These are phyloP conservation scores for Oenanthe oenanthe DNA, from an alignment of 2,113 vertebrate genomes.

Conservation along the genomic window DNA sequence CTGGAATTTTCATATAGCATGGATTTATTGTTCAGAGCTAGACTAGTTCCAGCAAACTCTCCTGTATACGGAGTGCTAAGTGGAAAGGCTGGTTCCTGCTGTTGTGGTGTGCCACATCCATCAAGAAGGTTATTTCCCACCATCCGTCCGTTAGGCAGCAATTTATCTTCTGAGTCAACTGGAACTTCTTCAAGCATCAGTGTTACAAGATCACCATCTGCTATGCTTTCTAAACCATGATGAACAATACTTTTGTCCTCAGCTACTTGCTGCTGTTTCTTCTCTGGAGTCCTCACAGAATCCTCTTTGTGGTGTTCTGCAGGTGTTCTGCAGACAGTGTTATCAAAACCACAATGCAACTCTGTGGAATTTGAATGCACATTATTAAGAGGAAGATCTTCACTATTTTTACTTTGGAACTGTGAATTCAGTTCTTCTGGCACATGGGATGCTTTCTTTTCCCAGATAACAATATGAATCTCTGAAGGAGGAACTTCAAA, in stretches of 20 bases:
- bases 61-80: neutral
- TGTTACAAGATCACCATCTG: conserved; percentile 72
- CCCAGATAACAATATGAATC: conserved; percentile 91
- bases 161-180: conserved; percentile 30
- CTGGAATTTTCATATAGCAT: neutral
- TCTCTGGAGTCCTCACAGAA: neutral
- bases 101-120: neutral
- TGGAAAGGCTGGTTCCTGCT: neutral
- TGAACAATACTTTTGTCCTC: conserved; percentile 39
- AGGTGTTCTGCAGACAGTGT: neutral
- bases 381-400: neutral
- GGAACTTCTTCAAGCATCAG: conserved; percentile 79
- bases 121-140: neutral
- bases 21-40: neutral
- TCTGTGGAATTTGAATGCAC: neutral
- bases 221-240: conserved; percentile 71
- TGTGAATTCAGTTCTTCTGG: neutral
- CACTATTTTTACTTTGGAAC: neutral
- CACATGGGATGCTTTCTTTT: conserved; percentile 59
- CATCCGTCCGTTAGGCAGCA: neutral
- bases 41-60: neutral
- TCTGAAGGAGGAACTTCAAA: conserved; percentile 81
- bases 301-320: neutral
- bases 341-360: neutral
- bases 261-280: neutral